Percentiles rank a stretch among this genome's conserved stretches.
These are phyloP conservation scores for Dryobotodes eremita DNA, from an alignment of 2,888 invertebrate species.

Conservation along the genomic window DNA sequence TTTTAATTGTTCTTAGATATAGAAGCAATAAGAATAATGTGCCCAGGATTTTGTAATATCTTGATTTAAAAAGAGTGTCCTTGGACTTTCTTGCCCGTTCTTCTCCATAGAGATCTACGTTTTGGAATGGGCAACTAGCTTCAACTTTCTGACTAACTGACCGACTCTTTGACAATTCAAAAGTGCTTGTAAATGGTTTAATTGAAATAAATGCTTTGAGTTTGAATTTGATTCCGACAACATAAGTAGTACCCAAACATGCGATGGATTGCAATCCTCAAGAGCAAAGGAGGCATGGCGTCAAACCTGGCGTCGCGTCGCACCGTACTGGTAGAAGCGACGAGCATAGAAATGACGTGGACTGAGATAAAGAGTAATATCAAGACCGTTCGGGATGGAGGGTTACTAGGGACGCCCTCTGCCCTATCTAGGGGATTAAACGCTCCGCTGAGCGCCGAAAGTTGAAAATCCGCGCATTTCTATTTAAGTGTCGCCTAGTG, in stretches of 20 bases:
- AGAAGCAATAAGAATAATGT: too few relatives aligned
- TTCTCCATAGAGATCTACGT: too few relatives aligned
- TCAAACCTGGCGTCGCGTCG: background rate
- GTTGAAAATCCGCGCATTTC: background rate
- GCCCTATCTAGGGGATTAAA: background rate
- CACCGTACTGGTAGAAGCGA: background rate
- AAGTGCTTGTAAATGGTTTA: too few relatives aligned
- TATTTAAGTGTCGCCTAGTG: background rate
- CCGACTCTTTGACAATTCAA: too few relatives aligned
- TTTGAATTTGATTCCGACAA: background rate
- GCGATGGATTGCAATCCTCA: background rate
- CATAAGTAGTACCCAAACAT: background rate
- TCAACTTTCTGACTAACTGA: too few relatives aligned
- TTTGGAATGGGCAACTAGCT: too few relatives aligned
- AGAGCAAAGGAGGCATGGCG: background rate
- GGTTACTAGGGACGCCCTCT: background rate
- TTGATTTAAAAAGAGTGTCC: too few relatives aligned
- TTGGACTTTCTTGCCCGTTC: too few relatives aligned
- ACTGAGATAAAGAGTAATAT: background rate
- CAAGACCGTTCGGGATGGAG: background rate
- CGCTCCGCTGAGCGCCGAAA: background rate
- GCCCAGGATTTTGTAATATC: too few relatives aligned
- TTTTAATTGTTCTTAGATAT: too few relatives aligned
- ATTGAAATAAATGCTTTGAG: too few relatives aligned
- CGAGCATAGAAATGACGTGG: background rate